phyloP scores from a whole-genome alignment of 2,888 invertebrate genomes.

The Nebria salina region DNA sequence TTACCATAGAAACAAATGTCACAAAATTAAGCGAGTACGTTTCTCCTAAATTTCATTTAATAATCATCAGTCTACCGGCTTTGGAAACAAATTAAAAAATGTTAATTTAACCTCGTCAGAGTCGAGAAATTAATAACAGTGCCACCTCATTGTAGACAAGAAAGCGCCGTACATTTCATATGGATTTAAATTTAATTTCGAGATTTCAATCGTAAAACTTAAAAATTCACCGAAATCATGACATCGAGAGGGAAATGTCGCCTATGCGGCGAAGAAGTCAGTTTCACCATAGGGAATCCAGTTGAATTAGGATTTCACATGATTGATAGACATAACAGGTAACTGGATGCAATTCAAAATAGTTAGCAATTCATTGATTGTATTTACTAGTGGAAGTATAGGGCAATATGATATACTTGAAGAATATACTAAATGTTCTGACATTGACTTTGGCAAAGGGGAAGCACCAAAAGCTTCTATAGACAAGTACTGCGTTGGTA shows the following conservation, averaged over 20 bases:
- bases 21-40: neutral
- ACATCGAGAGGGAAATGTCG: constrained; percentile 22
- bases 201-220: neutral
- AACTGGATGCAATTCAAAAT: neutral
- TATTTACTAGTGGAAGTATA: neutral
- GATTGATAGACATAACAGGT: constrained; percentile 23
- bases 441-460: no score
- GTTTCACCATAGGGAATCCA: constrained; percentile 31
- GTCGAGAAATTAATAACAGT: neutral
- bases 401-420: neutral
- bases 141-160: neutral
- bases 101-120: neutral
- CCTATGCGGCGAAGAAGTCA: constrained; percentile 28
- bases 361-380: neutral
- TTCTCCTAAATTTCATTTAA: neutral
- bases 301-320: constrained; percentile 36
- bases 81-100: neutral
- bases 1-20: neutral
- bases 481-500: neutral
- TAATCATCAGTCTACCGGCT: neutral
- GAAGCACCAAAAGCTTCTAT: neutral
- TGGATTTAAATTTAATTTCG: neutral
- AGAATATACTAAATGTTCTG: neutral
- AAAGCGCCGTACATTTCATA: neutral
- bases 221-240: neutral